Conservation (phyloP, 2,888 invertebrate species). For the Lingula anatina region DNA sequence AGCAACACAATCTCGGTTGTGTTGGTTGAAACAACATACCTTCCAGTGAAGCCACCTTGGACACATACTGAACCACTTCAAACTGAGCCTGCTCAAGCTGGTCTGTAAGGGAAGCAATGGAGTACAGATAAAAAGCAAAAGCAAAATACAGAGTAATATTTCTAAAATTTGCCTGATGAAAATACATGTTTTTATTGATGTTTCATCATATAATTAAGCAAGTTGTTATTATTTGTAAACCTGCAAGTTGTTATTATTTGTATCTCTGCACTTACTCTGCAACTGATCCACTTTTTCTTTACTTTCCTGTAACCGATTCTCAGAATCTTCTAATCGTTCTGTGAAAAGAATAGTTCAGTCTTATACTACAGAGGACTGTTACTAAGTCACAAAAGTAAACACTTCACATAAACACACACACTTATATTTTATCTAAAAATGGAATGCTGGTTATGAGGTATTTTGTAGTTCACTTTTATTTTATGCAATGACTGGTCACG, state of each 20-base stretch:
- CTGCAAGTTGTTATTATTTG: no score
- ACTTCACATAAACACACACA: background rate
- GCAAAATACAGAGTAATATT: constrained; percentile 6
- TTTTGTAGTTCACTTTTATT: no score
- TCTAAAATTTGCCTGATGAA: background rate
- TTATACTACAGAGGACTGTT: no score
- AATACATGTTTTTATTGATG: no score
- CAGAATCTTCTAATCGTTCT: constrained; percentile 48
- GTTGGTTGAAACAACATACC: no score
- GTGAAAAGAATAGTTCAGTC: constrained; percentile 11
- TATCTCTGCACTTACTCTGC: constrained; percentile 51
- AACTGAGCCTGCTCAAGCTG: constrained; percentile 44
- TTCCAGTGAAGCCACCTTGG: constrained; percentile 40
- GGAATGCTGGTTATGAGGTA: no score
- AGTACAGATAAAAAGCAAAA: constrained; percentile 15
- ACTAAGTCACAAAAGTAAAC: background rate
- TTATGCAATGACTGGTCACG: no score
- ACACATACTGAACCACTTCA: constrained; percentile 37
- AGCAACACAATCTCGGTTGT: no score
- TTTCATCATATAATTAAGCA: no score
- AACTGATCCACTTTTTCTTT: constrained; percentile 49
- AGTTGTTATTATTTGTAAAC: no score
- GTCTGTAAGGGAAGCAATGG: constrained; percentile 27
- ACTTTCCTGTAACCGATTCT: constrained; percentile 48
- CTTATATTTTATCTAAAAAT: no score